phyloP scores from a whole-genome alignment of 2,888 invertebrate genomes.

The Acanthosoma haemorrhoidale region DNA sequence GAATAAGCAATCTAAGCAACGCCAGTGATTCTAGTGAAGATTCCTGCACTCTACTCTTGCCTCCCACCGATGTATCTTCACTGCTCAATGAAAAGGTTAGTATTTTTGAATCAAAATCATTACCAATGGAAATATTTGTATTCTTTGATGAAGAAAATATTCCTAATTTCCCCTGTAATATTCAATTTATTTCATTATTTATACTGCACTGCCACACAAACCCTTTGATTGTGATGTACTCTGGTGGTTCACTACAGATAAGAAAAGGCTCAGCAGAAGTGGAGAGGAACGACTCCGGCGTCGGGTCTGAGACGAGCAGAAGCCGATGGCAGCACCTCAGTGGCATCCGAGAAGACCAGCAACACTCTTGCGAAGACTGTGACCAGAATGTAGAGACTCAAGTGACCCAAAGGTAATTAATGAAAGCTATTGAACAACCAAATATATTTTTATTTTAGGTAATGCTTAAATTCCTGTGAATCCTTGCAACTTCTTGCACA shows the following conservation, averaged over 20 bases:
- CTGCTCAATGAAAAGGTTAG: conserved; percentile 41
- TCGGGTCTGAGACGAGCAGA: conserved; percentile 83
- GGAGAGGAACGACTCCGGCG: conserved; percentile 87
- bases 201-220: too few relatives aligned
- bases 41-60: conserved; percentile 56
- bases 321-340: conserved; percentile 57
- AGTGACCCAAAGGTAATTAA: conserved; percentile 56
- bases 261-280: conserved; percentile 61
- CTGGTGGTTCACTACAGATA: conserved; percentile 32
- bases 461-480: too few relatives aligned
- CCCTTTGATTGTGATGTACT: too few relatives aligned
- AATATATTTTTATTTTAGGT: background rate
- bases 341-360: conserved; percentile 53
- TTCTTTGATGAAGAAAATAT: too few relatives aligned
- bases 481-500: too few relatives aligned
- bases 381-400: conserved; percentile 73
- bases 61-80: conserved; percentile 37
- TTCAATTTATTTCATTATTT: too few relatives aligned
- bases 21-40: conserved; percentile 84
- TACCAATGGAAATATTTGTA: too few relatives aligned
- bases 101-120: too few relatives aligned
- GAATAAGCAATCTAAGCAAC: conserved; percentile 70
- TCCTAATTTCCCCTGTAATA: too few relatives aligned
- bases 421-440: background rate
- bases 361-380: conserved; percentile 81